These are phyloP conservation scores for Apoderus coryli DNA, from an alignment of 2,888 invertebrate species.

Conservation along the genomic window DNA sequence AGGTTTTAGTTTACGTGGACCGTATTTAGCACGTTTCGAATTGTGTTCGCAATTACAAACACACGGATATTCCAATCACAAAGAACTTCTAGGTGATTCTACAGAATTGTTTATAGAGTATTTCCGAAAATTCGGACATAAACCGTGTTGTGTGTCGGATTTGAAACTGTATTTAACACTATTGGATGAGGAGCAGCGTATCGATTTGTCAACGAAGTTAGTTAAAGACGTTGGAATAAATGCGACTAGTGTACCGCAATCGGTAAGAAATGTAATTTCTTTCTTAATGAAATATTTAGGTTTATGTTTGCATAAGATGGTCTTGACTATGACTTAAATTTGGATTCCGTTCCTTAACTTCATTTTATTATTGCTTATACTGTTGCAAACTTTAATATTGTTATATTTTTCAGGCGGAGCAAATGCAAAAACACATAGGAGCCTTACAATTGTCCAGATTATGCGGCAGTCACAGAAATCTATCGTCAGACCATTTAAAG, in stretches of 20 bases:
- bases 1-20: conserved; percentile 52
- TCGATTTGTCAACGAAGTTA: conserved; percentile 42
- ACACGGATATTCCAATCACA: conserved; percentile 38
- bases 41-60: conserved; percentile 47
- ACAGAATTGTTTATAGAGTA: conserved; percentile 62
- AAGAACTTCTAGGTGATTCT: conserved; percentile 44
- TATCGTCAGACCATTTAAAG: conserved; percentile 38
- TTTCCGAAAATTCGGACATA: conserved; percentile 68
- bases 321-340: too few relatives aligned
- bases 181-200: conserved; percentile 47
- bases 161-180: conserved; percentile 59
- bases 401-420: conserved; percentile 39
- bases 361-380: not conserved
- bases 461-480: conserved; percentile 48
- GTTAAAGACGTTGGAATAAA: conserved; percentile 48
- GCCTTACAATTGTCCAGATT: conserved; percentile 61
- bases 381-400: conserved; percentile 4
- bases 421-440: conserved; percentile 72
- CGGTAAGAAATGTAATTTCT: too few relatives aligned
- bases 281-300: too few relatives aligned
- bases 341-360: too few relatives aligned
- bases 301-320: too few relatives aligned
- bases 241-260: conserved; percentile 46
- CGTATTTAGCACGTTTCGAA: conserved; percentile 72
- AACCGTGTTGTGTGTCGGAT: conserved; percentile 76